These are phyloP conservation scores for Sebastes fasciatus DNA, from an alignment of 2,113 vertebrate species.

Conservation along the genomic window DNA sequence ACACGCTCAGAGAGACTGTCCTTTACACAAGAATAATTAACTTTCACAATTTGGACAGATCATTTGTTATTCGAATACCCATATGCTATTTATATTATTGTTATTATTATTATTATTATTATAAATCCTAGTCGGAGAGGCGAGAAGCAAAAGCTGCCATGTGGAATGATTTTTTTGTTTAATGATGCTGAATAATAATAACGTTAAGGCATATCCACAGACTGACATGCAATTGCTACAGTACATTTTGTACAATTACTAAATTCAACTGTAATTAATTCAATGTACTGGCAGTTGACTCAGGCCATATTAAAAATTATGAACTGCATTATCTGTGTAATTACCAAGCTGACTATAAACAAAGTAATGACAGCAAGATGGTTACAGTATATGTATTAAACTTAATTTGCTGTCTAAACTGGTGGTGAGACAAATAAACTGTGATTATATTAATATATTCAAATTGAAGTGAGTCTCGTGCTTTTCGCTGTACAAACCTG, in stretches of 20 bases:
- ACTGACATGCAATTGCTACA: background rate
- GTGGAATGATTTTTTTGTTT: background rate
- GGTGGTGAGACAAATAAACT: background rate
- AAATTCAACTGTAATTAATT: background rate
- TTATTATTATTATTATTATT: too few species aligned
- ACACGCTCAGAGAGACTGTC: background rate
- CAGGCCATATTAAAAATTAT: background rate
- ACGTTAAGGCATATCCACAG: background rate
- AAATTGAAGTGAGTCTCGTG: background rate
- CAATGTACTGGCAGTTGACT: background rate
- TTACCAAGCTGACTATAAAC: background rate
- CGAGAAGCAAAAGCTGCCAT: background rate
- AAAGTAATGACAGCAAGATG: background rate
- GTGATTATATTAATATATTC: background rate
- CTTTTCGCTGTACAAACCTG: background rate
- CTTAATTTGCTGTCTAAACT: background rate
- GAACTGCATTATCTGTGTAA: background rate
- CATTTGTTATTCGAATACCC: background rate
- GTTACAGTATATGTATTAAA: background rate
- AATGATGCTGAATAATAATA: background rate
- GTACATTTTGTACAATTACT: background rate
- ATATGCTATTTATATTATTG: background rate
- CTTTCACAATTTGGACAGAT: background rate
- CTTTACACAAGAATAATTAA: conserved; percentile 3
- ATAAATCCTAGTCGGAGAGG: background rate